Percentiles rank a stretch among this genome's conserved stretches.
phyloP scores from a whole-genome alignment of 2,797 vertebrate species.

The Glossophaga mutica region DNA sequence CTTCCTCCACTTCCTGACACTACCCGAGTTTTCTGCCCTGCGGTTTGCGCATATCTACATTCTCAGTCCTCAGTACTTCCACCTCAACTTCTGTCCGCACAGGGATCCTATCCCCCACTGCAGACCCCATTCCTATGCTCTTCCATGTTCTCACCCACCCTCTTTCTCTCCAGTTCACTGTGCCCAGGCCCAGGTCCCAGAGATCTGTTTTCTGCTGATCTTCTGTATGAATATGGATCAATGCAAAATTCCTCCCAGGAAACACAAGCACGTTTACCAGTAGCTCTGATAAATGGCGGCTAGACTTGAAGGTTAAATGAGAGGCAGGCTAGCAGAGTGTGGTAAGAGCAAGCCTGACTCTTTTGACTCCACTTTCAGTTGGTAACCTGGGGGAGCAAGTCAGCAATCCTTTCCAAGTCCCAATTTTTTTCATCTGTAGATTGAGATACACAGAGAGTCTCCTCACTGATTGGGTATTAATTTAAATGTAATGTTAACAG shows the following conservation, averaged over 20 bases:
- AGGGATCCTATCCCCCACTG: not conserved
- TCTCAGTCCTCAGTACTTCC: not conserved
- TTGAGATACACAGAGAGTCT: not conserved
- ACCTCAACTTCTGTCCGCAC: not conserved
- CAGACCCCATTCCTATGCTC: accelerated
- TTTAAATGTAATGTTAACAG: not conserved
- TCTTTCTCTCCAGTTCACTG: not conserved
- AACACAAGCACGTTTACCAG: not conserved
- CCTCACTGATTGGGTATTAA: not conserved
- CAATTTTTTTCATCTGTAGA: not conserved
- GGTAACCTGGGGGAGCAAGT: not conserved
- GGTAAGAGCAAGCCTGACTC: not conserved
- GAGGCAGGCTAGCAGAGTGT: not conserved
- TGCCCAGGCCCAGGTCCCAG: not conserved
- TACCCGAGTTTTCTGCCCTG: not conserved
- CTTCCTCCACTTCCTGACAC: not conserved
- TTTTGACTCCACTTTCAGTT: not conserved
- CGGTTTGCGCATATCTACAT: not conserved
- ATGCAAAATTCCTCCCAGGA: not conserved
- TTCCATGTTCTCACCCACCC: not conserved
- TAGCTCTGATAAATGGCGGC: not conserved
- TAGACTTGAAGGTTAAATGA: not conserved
- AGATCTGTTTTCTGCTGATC: not conserved
- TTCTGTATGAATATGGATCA: not conserved
- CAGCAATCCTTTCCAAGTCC: not conserved